Evolutionary conservation across 2,113 vertebrate genomes (phyloP), one percentile per base, ranked within the genome.

Genomic region (Maccullochella peelii): DNA sequence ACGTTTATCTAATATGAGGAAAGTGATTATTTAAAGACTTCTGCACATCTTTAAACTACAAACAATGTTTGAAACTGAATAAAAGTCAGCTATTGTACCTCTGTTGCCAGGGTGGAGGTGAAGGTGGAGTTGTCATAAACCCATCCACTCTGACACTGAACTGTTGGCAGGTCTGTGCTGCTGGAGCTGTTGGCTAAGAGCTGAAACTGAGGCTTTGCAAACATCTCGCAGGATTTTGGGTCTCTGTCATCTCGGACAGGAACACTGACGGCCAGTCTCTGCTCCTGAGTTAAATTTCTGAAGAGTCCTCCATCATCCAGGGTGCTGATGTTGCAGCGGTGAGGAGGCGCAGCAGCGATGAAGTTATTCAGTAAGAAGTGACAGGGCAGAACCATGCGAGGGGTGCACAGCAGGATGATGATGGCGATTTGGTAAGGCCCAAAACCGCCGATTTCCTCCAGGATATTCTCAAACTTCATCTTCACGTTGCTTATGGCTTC

Each of bases 401-500:
- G 38, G 94, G 84, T 16, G 96, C 75, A 66, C 95, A 96, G 85
- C 96, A 91, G 12, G 94, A 85, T 0, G 71, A 97, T 3, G 10
- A 95, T 90, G 63, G 92, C 8, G 18, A 97, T 85, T 55, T 98
- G 97, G 92, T 97, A 98, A 44, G 82, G 94, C 44, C 97, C 97
- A 40, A 97, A 98, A 63, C 96, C 95, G 0, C 95, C 90, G 0
- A 78, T 93, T 78, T 98, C 95, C 10, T 93, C 82, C 36, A 99
- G 88, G 58, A 98, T 89, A 12, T 91, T 94, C 62, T 99, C 97
- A 55, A 98, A 98, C 77, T 91, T 94, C 96, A 97, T 98, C 49
- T 80, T 89, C 1, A 11, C 10, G 1, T 5, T 49, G 8, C 7
- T 33, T 16, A 2, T 6, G 1, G 5, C 62, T 30, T 8, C 42